Evolutionary conservation across 2,888 invertebrate species (phyloP).

Genomic region (Patella pellucida): DNA sequence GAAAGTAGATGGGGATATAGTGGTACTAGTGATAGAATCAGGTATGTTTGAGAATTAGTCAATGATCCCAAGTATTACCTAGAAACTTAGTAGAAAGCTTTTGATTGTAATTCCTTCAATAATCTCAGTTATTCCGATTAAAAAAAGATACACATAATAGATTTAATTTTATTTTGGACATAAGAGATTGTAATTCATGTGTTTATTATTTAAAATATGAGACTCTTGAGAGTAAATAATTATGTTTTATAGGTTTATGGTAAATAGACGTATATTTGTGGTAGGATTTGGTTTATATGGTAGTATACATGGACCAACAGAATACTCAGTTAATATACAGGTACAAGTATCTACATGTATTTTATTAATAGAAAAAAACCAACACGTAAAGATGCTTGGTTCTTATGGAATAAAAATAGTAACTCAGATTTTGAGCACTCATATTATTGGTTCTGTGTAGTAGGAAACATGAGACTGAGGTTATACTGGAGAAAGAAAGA

Average conservation of each 20-base stretch:
- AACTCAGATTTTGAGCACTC: too few species aligned
- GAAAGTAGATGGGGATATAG: conserved; percentile 88
- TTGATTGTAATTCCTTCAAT: too few species aligned
- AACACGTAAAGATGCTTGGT: too few species aligned
- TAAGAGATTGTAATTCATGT: not conserved
- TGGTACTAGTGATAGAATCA: conserved; percentile 85
- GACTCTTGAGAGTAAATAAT: too few species aligned
- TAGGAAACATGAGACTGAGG: too few species aligned
- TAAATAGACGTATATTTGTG: conserved; percentile 84
- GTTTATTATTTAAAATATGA: not conserved
- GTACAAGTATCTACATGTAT: conserved; percentile 36
- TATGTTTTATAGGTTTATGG: conserved; percentile 78
- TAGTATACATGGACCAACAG: conserved; percentile 82
- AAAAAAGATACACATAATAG: not conserved
- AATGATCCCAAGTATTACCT: too few species aligned
- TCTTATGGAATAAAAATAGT: too few species aligned
- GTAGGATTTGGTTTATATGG: conserved; percentile 89
- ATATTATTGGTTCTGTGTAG: too few species aligned
- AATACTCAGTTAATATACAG: conserved; percentile 83
- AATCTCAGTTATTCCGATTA: not conserved
- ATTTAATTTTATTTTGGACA: not conserved
- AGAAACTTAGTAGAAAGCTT: too few species aligned
- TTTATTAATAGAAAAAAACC: too few species aligned
- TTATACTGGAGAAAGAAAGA: too few species aligned
- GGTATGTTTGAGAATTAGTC: conserved; percentile 69